These are phyloP conservation scores for Anthophora plumipes DNA, from an alignment of 2,888 invertebrate species.

Conservation along the genomic window DNA sequence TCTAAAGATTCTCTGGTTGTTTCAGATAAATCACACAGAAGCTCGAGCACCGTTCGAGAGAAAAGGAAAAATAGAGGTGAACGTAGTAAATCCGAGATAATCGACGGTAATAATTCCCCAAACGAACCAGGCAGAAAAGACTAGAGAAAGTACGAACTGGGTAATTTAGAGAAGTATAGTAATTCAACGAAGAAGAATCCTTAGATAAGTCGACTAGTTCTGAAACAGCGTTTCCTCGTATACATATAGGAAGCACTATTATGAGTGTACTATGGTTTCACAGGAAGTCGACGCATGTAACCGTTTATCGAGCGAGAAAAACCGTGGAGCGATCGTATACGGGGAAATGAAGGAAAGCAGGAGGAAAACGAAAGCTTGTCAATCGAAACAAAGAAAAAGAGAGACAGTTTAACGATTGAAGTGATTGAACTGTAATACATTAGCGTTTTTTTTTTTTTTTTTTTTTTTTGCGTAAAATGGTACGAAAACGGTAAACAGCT, in stretches of 20 bases:
- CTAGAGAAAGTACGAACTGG: not conserved
- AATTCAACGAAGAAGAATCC: slow-evolving; percentile 42
- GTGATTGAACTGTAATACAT: too few relatives aligned
- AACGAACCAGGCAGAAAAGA: not conserved
- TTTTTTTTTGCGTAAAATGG: too few relatives aligned
- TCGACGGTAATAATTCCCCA: slow-evolving; percentile 37
- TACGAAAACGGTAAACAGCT: too few relatives aligned
- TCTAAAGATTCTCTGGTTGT: not conserved
- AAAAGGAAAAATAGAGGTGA: not conserved
- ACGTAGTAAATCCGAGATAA: slow-evolving; percentile 23
- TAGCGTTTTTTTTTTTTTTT: too few relatives aligned
- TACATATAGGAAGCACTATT: slow-evolving; percentile 19
- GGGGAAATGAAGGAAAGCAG: too few relatives aligned
- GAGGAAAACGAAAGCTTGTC: too few relatives aligned
- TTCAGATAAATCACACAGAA: slow-evolving; percentile 16
- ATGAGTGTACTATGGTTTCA: slow-evolving; percentile 43
- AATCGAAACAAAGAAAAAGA: too few relatives aligned
- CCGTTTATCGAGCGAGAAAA: slow-evolving; percentile 52
- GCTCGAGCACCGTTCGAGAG: not conserved
- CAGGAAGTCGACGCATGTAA: slow-evolving; percentile 35
- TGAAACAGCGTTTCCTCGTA: slow-evolving; percentile 13
- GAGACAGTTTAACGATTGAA: too few relatives aligned
- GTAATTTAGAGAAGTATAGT: slow-evolving; percentile 46
- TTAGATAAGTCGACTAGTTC: slow-evolving; percentile 14
- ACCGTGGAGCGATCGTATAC: too few relatives aligned